phyloP scores from a whole-genome alignment of 2,888 invertebrate genomes.

The Mythimna pallens region DNA sequence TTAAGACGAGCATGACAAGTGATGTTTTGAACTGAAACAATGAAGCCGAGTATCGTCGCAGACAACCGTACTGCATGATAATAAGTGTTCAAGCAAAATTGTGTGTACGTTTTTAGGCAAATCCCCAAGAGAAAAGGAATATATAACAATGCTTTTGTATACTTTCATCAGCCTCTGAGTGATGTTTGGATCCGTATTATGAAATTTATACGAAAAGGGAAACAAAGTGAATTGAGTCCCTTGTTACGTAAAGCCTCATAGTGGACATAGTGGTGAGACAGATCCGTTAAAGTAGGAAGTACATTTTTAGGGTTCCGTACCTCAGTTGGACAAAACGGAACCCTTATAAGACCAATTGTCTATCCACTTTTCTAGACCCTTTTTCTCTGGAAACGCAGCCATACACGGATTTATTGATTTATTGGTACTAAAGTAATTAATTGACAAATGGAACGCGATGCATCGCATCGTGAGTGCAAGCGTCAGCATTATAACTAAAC shows the following conservation, averaged over 20 bases:
- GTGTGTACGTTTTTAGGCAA: constrained; percentile 72
- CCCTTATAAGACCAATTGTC: constrained; percentile 8
- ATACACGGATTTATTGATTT: no score
- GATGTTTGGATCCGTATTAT: constrained; percentile 68
- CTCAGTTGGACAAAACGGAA: not conserved
- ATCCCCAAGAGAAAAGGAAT: constrained; percentile 64
- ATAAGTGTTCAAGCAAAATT: constrained; percentile 71
- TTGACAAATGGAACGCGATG: no score
- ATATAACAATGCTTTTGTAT: constrained; percentile 74
- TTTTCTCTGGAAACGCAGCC: no score
- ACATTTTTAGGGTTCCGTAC: constrained; percentile 3
- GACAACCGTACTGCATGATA: constrained; percentile 63
- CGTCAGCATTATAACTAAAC: no score
- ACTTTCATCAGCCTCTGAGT: constrained; percentile 72
- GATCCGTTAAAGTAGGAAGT: constrained; percentile 53
- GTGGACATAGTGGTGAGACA: constrained; percentile 57
- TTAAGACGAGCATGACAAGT: constrained; percentile 60
- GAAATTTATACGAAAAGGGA: constrained; percentile 66
- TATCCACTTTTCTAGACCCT: no score
- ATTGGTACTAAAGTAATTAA: no score
- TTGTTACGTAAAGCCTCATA: constrained; percentile 60
- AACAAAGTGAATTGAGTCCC: constrained; percentile 62
- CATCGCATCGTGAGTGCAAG: no score
- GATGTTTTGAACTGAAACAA: constrained; percentile 68
- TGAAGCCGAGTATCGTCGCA: constrained; percentile 54